These are phyloP conservation scores for Neostethus bicornis DNA, from an alignment of 2,797 vertebrate genomes.

Conservation along the genomic window DNA sequence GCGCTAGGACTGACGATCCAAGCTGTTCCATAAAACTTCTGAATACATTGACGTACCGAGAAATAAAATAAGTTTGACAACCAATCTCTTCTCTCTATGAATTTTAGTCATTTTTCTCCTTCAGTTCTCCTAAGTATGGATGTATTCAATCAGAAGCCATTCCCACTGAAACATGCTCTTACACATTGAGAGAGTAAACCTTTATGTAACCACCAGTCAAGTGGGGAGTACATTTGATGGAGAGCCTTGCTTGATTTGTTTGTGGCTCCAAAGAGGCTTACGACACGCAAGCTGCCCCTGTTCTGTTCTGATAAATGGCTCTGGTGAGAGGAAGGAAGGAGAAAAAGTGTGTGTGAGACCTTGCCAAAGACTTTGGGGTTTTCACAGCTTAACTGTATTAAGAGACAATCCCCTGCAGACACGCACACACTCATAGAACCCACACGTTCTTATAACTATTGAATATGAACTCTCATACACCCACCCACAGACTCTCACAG, in stretches of 20 bases:
- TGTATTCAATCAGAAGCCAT: slow-evolving; percentile 69
- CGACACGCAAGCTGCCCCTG: slow-evolving; percentile 76
- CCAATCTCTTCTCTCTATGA: slow-evolving; percentile 19
- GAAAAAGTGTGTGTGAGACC: slow-evolving; percentile 70
- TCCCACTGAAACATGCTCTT: slow-evolving; percentile 70
- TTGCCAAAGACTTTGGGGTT: slow-evolving; percentile 75
- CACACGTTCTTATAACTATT: slow-evolving; percentile 46
- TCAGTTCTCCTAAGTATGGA: slow-evolving; percentile 50
- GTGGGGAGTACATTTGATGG: slow-evolving; percentile 72
- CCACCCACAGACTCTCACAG: no score
- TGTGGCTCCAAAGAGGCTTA: slow-evolving; percentile 80
- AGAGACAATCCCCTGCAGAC: slow-evolving; percentile 67
- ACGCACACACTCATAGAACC: slow-evolving; percentile 33
- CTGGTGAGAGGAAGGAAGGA: slow-evolving; percentile 65
- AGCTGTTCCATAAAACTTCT: slow-evolving; percentile 19
- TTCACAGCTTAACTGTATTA: slow-evolving; percentile 80
- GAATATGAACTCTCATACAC: no score
- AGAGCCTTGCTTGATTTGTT: slow-evolving; percentile 79
- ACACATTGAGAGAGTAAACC: slow-evolving; percentile 70
- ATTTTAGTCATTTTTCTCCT: slow-evolving; percentile 56
- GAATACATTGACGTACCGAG: slow-evolving; percentile 47
- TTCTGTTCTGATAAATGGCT: slow-evolving; percentile 76
- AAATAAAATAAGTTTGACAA: slow-evolving; percentile 64
- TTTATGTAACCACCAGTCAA: slow-evolving; percentile 72
- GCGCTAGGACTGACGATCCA: slow-evolving; percentile 23